Percentiles rank a stretch among this genome's conserved stretches.
Conservation (phyloP, 2,888 invertebrate species). For the Euzophera pinguis region DNA sequence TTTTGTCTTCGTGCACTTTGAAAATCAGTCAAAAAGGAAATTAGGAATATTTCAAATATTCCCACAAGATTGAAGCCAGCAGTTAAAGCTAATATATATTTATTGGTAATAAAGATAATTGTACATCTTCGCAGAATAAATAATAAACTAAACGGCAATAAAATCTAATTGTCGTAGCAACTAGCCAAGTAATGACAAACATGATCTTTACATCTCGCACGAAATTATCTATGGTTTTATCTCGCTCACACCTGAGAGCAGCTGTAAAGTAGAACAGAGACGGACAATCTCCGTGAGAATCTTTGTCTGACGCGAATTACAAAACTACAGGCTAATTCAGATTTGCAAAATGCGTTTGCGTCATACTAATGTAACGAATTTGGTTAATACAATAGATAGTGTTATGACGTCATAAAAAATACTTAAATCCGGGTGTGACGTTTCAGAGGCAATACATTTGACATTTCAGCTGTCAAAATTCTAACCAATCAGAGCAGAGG, state of each 20-base stretch:
- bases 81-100: background rate
- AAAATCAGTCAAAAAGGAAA: too few species aligned
- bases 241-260: background rate
- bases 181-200: background rate
- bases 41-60: too few species aligned
- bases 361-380: conserved; percentile 4
- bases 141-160: background rate
- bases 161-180: conserved; percentile 1
- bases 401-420: background rate
- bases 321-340: background rate
- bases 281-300: conserved; percentile 3
- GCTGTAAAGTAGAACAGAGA: conserved; percentile 1
- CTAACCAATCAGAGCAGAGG: too few species aligned
- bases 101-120: background rate
- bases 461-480: too few species aligned
- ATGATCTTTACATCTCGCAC: background rate
- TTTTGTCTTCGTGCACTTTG: too few species aligned
- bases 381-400: conserved; percentile 15
- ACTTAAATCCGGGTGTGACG: background rate
- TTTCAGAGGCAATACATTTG: too few species aligned
- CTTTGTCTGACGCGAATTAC: conserved; percentile 8
- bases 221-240: conserved; percentile 3
- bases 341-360: conserved; percentile 8
- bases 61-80: too few species aligned
- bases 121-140: background rate